Base-by-base conservation (phyloP, 2,888 invertebrate species). In the Cryptus armator region DNA sequence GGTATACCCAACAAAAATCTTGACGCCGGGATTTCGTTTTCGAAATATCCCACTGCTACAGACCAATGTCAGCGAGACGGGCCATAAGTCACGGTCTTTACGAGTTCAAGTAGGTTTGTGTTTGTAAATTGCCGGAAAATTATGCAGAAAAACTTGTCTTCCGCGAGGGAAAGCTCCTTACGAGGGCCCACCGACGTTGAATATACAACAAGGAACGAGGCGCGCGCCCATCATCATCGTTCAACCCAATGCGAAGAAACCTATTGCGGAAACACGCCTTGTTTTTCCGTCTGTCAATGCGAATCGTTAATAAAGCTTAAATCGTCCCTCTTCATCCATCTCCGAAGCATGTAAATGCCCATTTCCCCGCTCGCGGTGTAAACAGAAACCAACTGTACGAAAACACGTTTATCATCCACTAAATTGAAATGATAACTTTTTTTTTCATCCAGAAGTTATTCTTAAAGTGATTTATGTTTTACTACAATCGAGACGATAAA, bases 51-150 rank as follows among this genome's bases (percentile, higher is more conserved):
- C 53, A 70, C 16, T 59, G 77, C 74, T 64, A 44, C 48, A 48
- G 62, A 37, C 64, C 48, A n/a, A 51, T 66, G 75, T 75, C 75
- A 85, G 82, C 77, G 81, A 74, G 83, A 80, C 79, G 83, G 37
- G 83, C 83, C 87, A 88, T 88, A 91, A 91, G 89, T 91, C 90
- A 91, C 86, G 86, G 81, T 88, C 87, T 90, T 91, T 90, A 90
- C 86, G 89, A 87, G 83, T 10, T 53, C 70, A 86, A 44, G 81
- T 32, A 70, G 80, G 87, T 86, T 80, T 81, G 82, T 86, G 88
- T 87, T 81, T 80, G 78, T 81, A 89, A 91, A 89, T 89, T 83
- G 88, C 86, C 84, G 89, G 89, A 90, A 91, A 91, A 91, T 91
- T 91, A 91, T 91, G 90, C 91, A 89, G 87, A 90, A 84, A 86